Evolutionary conservation across 2,888 invertebrate species (phyloP), one percentile per base, ranked within the genome.

Genomic region (Orthosia incerta): DNA sequence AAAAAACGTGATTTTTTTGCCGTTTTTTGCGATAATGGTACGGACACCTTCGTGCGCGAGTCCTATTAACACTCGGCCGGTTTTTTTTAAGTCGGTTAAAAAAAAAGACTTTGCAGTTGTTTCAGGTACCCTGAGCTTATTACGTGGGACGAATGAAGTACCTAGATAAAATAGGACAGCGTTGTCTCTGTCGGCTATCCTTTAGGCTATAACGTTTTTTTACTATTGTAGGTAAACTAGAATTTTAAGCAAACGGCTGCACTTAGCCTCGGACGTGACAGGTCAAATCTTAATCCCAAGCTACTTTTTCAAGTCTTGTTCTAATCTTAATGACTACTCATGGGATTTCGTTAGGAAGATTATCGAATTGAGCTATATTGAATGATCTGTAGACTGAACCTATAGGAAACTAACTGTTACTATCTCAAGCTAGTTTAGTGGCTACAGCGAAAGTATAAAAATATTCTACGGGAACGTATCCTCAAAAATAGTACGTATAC

Each of bases 221-320:
- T 18, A 51, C 46, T 18, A 20, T 39, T 53, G 23, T 31, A 59
- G 5, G 7, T 23, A 63, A 26, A 59, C 18, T 48, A 20, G n/a
- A 53, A 67, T 75, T 75, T 74, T 67, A 66, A 67, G 67, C 26
- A 75, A 74, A 74, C 66, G 53, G n/a, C 60, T 45, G 48, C 53
- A 13, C 39, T 66, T 74, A 66, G 53, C 9, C 20, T 67, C 3
- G 60, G 48, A 75, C 75, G 75, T 74, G 74, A 60, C 31, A 16
- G 39, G 18, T 46, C 13, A 26, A 66, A 23, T n/a, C n/a, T 60
- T 46, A 48, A 23, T 26, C 48, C 46, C 16, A 45, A 50, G 13
- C 5, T n/a, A n/a, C 15, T 55, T 45, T 45, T 66, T 39, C 31
- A 59, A 23, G 31, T 59, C 31, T 59, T 63, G 65, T 23, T 51